Conservation (phyloP, 2,113 vertebrate genomes). For the Platysternon megacephalum region DNA sequence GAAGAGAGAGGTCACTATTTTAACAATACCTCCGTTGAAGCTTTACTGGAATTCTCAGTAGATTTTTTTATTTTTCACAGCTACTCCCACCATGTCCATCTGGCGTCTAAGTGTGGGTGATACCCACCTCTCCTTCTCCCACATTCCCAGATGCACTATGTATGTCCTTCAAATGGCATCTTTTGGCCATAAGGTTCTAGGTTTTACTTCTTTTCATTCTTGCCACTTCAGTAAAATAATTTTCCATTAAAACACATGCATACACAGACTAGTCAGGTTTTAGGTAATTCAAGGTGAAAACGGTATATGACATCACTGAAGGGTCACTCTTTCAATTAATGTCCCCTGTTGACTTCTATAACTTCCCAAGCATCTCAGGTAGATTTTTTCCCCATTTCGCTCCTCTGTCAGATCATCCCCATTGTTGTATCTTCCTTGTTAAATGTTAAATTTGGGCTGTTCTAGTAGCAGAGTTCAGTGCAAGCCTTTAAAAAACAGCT, state of each 20-base stretch:
- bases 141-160: background rate
- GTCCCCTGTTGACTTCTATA: background rate
- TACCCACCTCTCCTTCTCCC: background rate
- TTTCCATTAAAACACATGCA: background rate
- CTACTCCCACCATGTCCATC: background rate
- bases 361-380: background rate
- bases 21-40: background rate
- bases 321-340: background rate
- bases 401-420: background rate
- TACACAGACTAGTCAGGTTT: background rate
- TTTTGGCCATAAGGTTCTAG: background rate
- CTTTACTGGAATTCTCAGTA: background rate
- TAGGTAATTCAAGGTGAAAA: background rate
- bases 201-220: background rate
- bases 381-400: background rate
- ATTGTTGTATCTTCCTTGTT: background rate
- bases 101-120: background rate
- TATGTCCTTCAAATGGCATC: background rate
- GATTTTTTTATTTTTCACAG: background rate
- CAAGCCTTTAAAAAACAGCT: background rate
- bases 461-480: background rate
- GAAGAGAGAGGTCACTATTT: slow-evolving; percentile 92
- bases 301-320: background rate
- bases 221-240: background rate
- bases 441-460: background rate